phyloP scores from a whole-genome alignment of 2,797 vertebrate species.

The Molossus molossus region DNA sequence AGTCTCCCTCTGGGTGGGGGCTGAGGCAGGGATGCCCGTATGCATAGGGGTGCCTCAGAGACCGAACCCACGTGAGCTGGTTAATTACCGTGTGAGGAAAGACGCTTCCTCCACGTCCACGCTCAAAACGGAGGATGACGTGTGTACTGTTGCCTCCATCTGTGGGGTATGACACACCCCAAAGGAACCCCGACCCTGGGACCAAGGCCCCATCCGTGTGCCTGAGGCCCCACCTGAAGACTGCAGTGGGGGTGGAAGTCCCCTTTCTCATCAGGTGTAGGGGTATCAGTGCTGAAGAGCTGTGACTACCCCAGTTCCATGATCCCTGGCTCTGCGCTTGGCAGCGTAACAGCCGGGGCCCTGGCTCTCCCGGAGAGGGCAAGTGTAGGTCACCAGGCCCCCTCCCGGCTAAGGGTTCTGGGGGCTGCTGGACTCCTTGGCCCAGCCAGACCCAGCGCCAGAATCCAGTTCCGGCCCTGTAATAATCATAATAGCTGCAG shows the following conservation, averaged over 20 bases:
- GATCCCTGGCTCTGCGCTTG: background rate
- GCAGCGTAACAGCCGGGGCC: background rate
- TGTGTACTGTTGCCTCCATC: background rate
- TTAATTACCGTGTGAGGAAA: background rate
- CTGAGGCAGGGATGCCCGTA: background rate
- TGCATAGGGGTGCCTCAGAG: background rate
- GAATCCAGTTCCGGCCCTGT: conserved; percentile 19
- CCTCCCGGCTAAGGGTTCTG: background rate
- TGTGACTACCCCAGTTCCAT: background rate
- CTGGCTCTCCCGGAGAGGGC: background rate
- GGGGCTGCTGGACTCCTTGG: background rate
- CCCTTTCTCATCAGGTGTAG: background rate
- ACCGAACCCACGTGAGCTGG: background rate
- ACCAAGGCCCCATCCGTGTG: background rate
- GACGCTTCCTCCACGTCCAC: background rate
- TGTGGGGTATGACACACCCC: accelerated
- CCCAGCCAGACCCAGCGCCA: background rate
- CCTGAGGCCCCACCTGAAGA: background rate
- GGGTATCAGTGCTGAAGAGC: background rate
- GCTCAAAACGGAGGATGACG: accelerated
- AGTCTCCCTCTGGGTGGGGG: background rate
- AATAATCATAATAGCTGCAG: conserved; percentile 47
- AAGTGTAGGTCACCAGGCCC: background rate
- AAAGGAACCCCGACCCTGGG: background rate
- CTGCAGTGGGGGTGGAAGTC: background rate